These are phyloP conservation scores for Melanotaenia parkinsoni DNA, from an alignment of 2,797 vertebrate genomes.

Conservation along the genomic window DNA sequence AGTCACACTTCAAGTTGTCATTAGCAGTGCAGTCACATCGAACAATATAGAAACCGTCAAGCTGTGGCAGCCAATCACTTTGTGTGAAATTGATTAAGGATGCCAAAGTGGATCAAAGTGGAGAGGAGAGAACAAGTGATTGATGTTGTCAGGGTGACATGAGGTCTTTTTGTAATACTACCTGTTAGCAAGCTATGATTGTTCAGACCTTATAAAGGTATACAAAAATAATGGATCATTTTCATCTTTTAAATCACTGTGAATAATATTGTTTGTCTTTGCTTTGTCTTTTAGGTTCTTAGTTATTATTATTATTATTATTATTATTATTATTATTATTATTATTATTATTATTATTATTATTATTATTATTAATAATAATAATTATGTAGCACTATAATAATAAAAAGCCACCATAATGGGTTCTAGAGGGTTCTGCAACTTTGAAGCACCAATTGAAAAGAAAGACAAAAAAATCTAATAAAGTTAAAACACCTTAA, in stretches of 20 bases:
- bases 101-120: slow-evolving; percentile 27
- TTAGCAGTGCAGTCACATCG: slow-evolving; percentile 14
- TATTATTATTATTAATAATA: too few species aligned
- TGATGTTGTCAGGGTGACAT: slow-evolving; percentile 19
- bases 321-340: too few species aligned
- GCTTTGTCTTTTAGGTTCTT: neutral
- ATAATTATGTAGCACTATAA: neutral
- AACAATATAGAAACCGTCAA: slow-evolving; percentile 6
- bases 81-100: slow-evolving; percentile 39
- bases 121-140: slow-evolving; percentile 28
- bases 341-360: too few species aligned
- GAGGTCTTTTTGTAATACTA: slow-evolving; percentile 6
- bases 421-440: neutral
- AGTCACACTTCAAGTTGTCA: neutral
- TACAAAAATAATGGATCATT: neutral
- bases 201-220: neutral
- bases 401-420: too few species aligned
- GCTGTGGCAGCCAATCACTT: slow-evolving; percentile 38
- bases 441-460: too few species aligned
- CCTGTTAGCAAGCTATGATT: slow-evolving; percentile 35
- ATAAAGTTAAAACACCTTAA: neutral
- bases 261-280: neutral
- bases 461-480: neutral
- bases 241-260: neutral
- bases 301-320: neutral